Conservation (phyloP, 2,113 vertebrate genomes). For the Ctenomys sociabilis region DNA sequence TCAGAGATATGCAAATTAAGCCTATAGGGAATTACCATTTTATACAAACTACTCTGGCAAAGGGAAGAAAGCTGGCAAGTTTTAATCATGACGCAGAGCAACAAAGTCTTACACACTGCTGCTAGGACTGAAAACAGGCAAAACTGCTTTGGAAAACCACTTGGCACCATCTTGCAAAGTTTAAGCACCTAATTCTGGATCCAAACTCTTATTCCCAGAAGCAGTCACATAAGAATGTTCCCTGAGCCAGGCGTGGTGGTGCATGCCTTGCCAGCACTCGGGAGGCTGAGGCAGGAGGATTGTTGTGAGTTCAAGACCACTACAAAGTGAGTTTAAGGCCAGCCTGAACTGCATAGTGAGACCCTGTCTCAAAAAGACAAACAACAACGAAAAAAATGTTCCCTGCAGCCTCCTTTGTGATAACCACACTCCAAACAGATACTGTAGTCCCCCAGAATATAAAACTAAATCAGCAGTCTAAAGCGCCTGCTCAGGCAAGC, state of each 20-base stretch:
- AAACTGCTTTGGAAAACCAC: neutral
- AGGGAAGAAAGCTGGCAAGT: constrained; percentile 51
- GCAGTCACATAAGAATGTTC: neutral
- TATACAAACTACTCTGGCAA: constrained; percentile 55
- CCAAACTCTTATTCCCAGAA: neutral
- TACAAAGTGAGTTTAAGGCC: too few relatives aligned
- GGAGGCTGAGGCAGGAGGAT: too few relatives aligned
- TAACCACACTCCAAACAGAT: neutral
- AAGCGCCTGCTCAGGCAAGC: too few relatives aligned
- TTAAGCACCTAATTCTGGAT: neutral
- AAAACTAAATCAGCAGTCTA: neutral
- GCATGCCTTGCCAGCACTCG: too few relatives aligned
- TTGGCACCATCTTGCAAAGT: neutral
- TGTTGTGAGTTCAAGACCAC: too few relatives aligned
- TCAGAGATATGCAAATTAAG: constrained; percentile 76
- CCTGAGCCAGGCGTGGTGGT: too few relatives aligned
- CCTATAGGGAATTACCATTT: constrained; percentile 70
- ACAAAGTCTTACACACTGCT: neutral
- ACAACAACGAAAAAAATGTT: too few relatives aligned
- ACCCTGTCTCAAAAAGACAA: too few relatives aligned
- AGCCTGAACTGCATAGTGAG: too few relatives aligned
- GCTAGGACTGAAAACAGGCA: neutral
- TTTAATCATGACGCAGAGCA: constrained; percentile 25
- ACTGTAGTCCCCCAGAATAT: neutral
- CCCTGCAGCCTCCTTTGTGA: neutral